Conservation (phyloP, 2,113 vertebrate genomes). For the Dipodomys ordii region DNA sequence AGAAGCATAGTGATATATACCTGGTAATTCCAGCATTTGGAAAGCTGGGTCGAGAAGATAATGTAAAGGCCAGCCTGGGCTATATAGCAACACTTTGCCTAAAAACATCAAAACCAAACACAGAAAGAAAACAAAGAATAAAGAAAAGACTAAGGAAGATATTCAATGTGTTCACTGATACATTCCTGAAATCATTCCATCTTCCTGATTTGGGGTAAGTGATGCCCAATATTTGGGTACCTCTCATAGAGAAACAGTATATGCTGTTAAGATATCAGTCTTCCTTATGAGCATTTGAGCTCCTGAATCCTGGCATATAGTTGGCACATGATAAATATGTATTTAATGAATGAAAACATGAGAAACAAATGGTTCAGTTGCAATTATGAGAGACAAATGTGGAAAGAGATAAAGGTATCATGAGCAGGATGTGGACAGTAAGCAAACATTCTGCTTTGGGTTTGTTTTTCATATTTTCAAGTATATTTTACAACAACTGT, state of each 20-base stretch:
- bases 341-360: neutral
- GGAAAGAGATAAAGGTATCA: neutral
- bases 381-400: neutral
- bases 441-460: neutral
- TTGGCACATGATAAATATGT: neutral
- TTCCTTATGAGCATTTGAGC: neutral
- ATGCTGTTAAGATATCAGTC: neutral
- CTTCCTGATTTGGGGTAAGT: neutral
- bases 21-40: no score
- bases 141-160: no score
- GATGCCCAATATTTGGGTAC: neutral
- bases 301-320: neutral
- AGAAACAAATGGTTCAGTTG: neutral
- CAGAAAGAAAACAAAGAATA: no score
- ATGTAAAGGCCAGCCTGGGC: no score
- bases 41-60: no score
- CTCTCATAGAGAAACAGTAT: fast-evolving
- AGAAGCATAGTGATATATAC: neutral
- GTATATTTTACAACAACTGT: neutral
- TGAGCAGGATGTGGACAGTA: neutral
- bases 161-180: no score
- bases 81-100: no score
- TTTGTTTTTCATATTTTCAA: neutral
- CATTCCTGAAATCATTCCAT: neutral
- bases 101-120: no score